Evolutionary conservation across 2,888 invertebrate species (phyloP).

Genomic region (Ichneumon xanthorius): DNA sequence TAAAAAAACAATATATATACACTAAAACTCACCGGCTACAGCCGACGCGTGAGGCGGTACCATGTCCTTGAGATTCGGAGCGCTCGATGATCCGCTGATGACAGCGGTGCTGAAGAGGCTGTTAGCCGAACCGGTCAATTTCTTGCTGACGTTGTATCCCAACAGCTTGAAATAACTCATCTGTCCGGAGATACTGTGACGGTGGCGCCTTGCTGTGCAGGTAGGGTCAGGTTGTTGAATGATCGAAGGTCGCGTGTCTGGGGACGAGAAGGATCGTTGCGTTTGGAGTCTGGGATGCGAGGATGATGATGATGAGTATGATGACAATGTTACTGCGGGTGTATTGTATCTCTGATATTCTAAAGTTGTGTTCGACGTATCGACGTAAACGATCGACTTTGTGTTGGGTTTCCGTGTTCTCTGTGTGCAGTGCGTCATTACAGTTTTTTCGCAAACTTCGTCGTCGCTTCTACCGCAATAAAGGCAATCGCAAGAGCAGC

Average conservation of each 20-base stretch:
- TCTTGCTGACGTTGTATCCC: slow-evolving; percentile 91
- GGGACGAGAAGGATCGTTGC: slow-evolving; percentile 83
- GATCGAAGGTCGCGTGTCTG: slow-evolving; percentile 84
- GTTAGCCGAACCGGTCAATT: slow-evolving; percentile 90
- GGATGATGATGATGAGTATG: slow-evolving; percentile 70
- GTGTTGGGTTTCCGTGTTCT: background rate
- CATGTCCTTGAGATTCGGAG: slow-evolving; percentile 95
- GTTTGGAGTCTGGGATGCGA: slow-evolving; percentile 79
- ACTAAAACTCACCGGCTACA: slow-evolving; percentile 88
- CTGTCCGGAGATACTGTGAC: slow-evolving; percentile 98
- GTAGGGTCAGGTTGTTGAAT: slow-evolving; percentile 84
- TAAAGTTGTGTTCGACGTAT: slow-evolving; percentile 2
- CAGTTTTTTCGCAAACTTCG: background rate
- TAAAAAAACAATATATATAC: background rate
- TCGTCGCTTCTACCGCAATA: background rate
- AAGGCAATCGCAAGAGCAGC: slow-evolving; percentile 6
- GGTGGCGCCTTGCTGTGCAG: slow-evolving; percentile 91
- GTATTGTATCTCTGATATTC: slow-evolving; percentile 45
- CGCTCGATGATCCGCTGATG: slow-evolving; percentile 97
- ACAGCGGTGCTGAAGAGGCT: slow-evolving; percentile 98
- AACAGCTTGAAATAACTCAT: slow-evolving; percentile 97
- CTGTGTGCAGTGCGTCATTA: background rate
- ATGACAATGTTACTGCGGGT: slow-evolving; percentile 22
- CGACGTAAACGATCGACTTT: background rate
- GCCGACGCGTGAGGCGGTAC: slow-evolving; percentile 91